phyloP scores from a whole-genome alignment of 2,113 vertebrate genomes.

The Azemiops feae region DNA sequence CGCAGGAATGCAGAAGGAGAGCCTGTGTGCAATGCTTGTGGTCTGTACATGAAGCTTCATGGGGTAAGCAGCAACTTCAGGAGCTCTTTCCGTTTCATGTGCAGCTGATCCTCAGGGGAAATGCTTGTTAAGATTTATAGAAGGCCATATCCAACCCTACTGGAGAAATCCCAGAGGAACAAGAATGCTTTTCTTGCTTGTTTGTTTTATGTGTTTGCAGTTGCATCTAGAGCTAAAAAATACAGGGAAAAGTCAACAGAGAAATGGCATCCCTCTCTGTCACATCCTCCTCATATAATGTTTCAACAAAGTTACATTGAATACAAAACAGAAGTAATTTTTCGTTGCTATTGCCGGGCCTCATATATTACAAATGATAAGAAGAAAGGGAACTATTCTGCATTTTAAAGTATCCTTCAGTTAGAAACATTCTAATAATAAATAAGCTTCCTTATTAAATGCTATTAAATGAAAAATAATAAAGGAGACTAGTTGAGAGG shows the following conservation, averaged over 20 bases:
- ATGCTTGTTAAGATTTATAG: fast-evolving
- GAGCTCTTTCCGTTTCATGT: slow-evolving; percentile 8
- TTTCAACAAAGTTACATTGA: neutral
- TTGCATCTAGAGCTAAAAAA: neutral
- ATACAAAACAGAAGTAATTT: neutral
- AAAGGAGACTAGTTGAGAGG: neutral
- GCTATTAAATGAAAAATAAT: neutral
- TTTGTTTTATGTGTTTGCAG: neutral
- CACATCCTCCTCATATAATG: neutral
- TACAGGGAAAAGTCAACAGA: neutral
- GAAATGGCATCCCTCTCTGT: neutral
- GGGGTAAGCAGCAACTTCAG: slow-evolving; percentile 75
- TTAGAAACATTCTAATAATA: neutral
- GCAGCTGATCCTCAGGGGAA: neutral
- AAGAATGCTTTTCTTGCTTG: neutral
- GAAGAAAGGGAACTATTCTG: neutral
- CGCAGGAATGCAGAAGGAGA: slow-evolving; percentile 96
- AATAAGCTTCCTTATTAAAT: neutral
- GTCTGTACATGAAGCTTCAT: slow-evolving; percentile 97
- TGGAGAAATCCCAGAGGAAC: neutral
- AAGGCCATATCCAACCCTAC: neutral
- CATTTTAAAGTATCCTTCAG: neutral
- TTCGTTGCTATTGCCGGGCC: neutral
- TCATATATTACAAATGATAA: neutral
- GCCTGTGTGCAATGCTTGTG: slow-evolving; percentile 96